Conservation (phyloP, 2,888 invertebrate genomes). For the Ectobius pallidus region DNA sequence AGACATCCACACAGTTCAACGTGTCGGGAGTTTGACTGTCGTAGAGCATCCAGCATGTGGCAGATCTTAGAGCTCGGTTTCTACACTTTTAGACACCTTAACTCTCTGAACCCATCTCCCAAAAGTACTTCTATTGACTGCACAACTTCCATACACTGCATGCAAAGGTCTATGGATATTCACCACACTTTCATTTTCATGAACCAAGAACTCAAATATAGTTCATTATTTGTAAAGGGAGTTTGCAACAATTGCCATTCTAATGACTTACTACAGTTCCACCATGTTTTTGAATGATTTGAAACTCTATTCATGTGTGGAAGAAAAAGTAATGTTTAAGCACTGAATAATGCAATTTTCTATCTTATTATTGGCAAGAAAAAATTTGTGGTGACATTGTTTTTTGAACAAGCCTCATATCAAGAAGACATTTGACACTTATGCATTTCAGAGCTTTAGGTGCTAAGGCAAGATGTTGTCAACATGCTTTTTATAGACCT, state of each 20-base stretch:
- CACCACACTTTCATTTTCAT: neutral
- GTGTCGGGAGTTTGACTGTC: neutral
- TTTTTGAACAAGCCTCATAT: too few relatives aligned
- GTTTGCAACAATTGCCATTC: neutral
- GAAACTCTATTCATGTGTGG: too few relatives aligned
- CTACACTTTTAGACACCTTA: neutral
- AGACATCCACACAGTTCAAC: neutral
- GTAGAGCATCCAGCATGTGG: too few relatives aligned
- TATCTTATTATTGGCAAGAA: too few relatives aligned
- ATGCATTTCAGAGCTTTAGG: too few relatives aligned
- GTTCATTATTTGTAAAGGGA: neutral
- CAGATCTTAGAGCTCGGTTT: neutral
- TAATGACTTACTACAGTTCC: neutral
- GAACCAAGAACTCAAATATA: conserved; percentile 5
- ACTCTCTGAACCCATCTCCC: neutral
- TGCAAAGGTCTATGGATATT: neutral
- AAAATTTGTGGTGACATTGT: too few relatives aligned
- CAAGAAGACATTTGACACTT: too few relatives aligned
- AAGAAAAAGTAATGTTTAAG: too few relatives aligned
- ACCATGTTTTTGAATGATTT: neutral
- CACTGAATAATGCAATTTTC: too few relatives aligned
- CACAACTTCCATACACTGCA: conserved; percentile 11
- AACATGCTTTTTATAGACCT: too few relatives aligned
- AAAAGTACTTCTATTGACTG: neutral
- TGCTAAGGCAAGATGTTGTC: too few relatives aligned